These are phyloP conservation scores for Lutraria lutraria DNA, from an alignment of 2,888 invertebrate genomes.

Conservation along the genomic window DNA sequence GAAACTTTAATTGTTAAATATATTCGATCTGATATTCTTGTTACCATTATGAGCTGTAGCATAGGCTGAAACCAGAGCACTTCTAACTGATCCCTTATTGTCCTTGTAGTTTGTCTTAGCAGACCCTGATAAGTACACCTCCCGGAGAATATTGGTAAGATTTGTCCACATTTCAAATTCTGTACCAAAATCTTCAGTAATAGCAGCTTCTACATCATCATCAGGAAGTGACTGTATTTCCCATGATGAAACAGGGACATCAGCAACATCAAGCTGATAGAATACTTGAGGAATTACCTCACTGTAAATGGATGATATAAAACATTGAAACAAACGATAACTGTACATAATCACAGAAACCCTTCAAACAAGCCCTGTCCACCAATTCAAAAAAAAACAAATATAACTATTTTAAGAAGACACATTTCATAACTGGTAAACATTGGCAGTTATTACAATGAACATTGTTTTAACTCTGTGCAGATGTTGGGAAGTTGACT, in stretches of 20 bases:
- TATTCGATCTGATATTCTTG: neutral
- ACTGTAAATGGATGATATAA: conserved; percentile 33
- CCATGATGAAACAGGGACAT: conserved; percentile 51
- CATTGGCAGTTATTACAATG: no score
- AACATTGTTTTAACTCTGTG: no score
- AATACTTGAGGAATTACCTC: conserved; percentile 44
- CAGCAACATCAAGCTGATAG: conserved; percentile 48
- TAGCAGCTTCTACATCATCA: conserved; percentile 24
- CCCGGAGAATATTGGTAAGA: conserved; percentile 43
- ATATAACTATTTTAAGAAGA: no score
- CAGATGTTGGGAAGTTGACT: no score
- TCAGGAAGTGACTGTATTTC: conserved; percentile 43
- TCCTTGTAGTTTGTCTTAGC: conserved; percentile 33
- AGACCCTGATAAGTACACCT: conserved; percentile 37
- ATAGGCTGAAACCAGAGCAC: conserved; percentile 43
- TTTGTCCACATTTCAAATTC: conserved; percentile 54
- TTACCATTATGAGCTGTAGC: conserved; percentile 60
- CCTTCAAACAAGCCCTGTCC: no score
- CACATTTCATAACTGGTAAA: no score
- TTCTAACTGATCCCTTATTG: conserved; percentile 39
- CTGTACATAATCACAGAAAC: no score
- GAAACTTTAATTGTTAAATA: no score
- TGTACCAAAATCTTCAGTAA: conserved; percentile 31
- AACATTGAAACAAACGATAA: neutral
- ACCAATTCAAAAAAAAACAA: no score